Percentiles rank a stretch among this genome's conserved stretches.
Evolutionary conservation across 2,113 vertebrate genomes (phyloP).

Genomic region (Trichechus manatus): DNA sequence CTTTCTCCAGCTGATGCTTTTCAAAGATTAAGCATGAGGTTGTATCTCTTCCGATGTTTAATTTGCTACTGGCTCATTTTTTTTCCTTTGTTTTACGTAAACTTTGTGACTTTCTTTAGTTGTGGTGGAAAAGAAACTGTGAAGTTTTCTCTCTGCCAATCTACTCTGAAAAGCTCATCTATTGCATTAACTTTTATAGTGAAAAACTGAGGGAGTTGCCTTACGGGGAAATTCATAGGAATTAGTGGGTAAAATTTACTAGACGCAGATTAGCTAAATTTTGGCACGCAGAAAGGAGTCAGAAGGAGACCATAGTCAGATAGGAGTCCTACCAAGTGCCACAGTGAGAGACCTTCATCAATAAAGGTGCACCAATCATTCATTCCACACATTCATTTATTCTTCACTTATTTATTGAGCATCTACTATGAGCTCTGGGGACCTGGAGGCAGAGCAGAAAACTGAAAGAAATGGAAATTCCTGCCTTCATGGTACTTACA

Average conservation of each 20-base stretch:
- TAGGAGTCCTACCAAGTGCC: background rate
- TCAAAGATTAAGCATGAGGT: background rate
- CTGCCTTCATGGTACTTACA: background rate
- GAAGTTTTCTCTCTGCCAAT: background rate
- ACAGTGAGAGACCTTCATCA: background rate
- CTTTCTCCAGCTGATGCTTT: background rate
- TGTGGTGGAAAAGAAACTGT: slow-evolving; percentile 16
- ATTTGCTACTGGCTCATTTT: slow-evolving; percentile 12
- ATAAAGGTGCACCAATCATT: background rate
- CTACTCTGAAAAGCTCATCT: slow-evolving; percentile 1
- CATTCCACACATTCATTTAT: background rate
- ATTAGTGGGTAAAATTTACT: background rate
- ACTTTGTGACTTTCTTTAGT: slow-evolving; percentile 10
- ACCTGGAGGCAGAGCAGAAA: background rate
- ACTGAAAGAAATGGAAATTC: background rate
- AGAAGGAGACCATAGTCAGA: background rate
- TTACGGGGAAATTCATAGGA: background rate
- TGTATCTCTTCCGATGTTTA: slow-evolving; percentile 26
- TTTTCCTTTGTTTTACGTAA: background rate
- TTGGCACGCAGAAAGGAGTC: background rate
- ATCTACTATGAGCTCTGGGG: background rate
- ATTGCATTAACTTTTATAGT: background rate
- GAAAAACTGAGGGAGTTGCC: background rate
- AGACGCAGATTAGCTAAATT: background rate
- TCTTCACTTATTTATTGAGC: background rate